Base-by-base conservation (phyloP, 2,113 vertebrate species). In the Poeciliopsis occidentalis region DNA sequence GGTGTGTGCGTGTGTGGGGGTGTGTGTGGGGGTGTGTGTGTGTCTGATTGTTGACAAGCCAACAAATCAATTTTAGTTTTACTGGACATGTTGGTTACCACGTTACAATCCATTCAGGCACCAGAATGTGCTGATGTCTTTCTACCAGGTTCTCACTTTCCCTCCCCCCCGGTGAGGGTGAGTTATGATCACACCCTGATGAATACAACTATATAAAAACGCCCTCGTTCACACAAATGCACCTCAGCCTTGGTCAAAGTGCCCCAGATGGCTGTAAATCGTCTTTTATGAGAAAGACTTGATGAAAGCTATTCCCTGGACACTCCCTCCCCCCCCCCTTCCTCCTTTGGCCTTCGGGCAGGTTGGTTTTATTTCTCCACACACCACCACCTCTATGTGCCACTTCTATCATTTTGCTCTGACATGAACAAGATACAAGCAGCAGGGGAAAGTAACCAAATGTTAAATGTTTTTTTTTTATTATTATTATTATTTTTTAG, bases 241-340 rank as follows among this genome's bases (percentile, higher is more conserved):
- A 88, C 85, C 79, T 82, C 80, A 89, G 83, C 87, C 85, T 91
- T 83, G 74, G 85, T 83, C 85, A 79, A 83, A 87, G 86, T 51
- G 78, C 79, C 80, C 86, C 78, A 67, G 77, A 79, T 86, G 85
- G 81, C 86, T 54, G 80, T 94, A 94, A 94, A 94, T 93, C 78
- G 67, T 84, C 81, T 87, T 92, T 93, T 94, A 94, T 92, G 93
- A 93, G 90, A 89, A 72, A 64, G 87, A 88, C 79, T 90, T 92
- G 92, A 94, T 94, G 91, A 92, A 93, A 93, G 89, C 68, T 81
- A 93, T 91, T 92, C 91, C 92, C 90, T 85, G 90, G 92, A 94
- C 91, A 90, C 87, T 54, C 30, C 10, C 87, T 54, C 30, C 10
- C 10, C 10, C 10, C 34, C 1, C 34, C 84, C 85, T 87, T 88